Percentiles rank a stretch among this genome's conserved stretches.
These are phyloP conservation scores for Anguilla japonica DNA, from an alignment of 2,113 vertebrate genomes.

Conservation along the genomic window DNA sequence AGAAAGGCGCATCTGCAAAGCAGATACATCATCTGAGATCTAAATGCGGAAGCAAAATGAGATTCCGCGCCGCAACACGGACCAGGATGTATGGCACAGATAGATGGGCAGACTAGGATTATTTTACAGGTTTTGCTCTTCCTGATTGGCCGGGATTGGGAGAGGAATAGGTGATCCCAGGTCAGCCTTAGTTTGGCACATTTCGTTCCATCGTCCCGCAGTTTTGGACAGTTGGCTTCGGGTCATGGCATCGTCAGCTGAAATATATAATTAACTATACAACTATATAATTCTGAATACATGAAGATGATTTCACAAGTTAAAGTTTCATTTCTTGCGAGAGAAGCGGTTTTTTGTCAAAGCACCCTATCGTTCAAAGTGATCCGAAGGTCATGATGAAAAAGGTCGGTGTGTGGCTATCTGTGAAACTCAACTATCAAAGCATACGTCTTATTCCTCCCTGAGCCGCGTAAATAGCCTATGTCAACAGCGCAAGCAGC, in stretches of 20 bases:
- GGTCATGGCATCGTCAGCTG: not conserved
- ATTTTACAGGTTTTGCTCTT: not conserved
- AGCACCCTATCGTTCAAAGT: too few relatives aligned
- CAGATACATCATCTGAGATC: not conserved
- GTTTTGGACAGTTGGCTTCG: not conserved
- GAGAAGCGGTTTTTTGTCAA: too few relatives aligned
- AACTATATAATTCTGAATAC: not conserved
- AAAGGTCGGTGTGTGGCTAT: not conserved
- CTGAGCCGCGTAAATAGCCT: constrained; percentile 16
- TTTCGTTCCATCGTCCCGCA: not conserved
- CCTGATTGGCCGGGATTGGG: not conserved
- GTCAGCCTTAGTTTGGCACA: not conserved
- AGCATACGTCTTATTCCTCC: not conserved
- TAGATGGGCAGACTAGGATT: not conserved
- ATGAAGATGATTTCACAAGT: too few relatives aligned
- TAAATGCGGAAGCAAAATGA: not conserved
- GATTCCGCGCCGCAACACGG: not conserved
- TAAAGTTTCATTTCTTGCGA: too few relatives aligned
- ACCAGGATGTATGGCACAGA: not conserved
- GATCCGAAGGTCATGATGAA: too few relatives aligned
- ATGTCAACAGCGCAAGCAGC: constrained; percentile 30
- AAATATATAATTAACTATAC: not conserved
- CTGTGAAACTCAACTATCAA: not conserved
- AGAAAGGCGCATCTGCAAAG: not conserved
- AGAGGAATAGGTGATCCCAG: not conserved